Base-by-base conservation (phyloP, 2,113 vertebrate genomes). In the Narcine bancroftii region DNA sequence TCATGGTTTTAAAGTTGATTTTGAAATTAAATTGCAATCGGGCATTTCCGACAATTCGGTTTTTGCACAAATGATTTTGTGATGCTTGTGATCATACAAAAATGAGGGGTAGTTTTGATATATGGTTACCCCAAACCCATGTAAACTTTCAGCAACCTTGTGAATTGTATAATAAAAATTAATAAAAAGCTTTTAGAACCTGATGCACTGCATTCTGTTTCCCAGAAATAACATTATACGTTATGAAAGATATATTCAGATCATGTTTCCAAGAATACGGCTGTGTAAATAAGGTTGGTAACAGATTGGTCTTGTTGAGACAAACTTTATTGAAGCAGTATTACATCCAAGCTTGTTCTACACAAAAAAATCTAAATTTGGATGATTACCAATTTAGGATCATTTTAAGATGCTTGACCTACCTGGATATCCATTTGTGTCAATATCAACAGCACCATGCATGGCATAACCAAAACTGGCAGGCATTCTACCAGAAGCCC, bases 381-480 rank as follows among this genome's bases (percentile, higher is more conserved):
- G 71, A 72, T 73, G 60, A 72, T 39, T 71, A 73, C 11, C 17
- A 42, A 1, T 42, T 72, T 42, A 53, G 26, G 6, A 81, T 39
- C 4, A 45, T 21, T 91, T 69, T 87, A 69, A 50, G 53, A 73
- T 24, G 56, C 92, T 92, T 53, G 93, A 93, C 93, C 89, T 93
- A 98, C 98, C 98, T 96, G 98, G 98, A 93, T 99, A 99, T 94
- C 98, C 98, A 91, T 99, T 99, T 93, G 94, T 95, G 94, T 99
- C 98, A 66, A 99, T 97, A 92, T 99, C 98, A 0, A 96, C 98
- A 92, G 96, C 98, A 94, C 98, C 98, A 91, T 97, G 97, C 96
- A 99, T 95, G 0, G 99, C 96, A 94, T 99, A 99, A 0, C 99
- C 99, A 92, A 99, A 99, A 94, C 99, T 99, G 15, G 98, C 95